phyloP scores from a whole-genome alignment of 2,113 vertebrate species.

The Cephalopterus ornatus region DNA sequence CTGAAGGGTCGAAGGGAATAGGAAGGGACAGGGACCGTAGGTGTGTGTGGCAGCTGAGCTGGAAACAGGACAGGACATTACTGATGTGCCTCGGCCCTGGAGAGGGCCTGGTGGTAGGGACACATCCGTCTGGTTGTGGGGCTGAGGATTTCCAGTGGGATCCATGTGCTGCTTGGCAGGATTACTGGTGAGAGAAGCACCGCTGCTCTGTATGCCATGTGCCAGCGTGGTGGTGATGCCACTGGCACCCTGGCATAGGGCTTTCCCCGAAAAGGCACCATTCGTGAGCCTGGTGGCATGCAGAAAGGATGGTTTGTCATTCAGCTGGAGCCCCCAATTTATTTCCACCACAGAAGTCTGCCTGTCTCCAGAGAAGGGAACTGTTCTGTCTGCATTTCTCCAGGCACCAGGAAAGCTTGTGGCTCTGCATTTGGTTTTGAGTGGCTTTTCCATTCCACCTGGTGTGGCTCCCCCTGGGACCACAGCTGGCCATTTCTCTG shows the following conservation, averaged over 20 bases:
- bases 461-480: fast-evolving
- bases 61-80: background rate
- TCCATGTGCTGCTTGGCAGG: fast-evolving
- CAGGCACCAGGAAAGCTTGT: background rate
- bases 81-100: fast-evolving
- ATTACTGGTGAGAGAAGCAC: background rate
- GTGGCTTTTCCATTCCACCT: background rate
- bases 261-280: fast-evolving
- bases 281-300: background rate
- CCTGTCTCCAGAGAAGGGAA: background rate
- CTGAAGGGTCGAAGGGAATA: background rate
- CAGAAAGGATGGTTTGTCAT: background rate
- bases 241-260: background rate
- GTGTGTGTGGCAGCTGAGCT: background rate
- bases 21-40: fast-evolving
- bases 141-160: background rate
- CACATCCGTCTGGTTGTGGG: fast-evolving
- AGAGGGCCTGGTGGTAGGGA: background rate
- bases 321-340: background rate
- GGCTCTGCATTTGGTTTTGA: fast-evolving
- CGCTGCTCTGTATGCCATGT: fast-evolving
- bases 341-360: background rate
- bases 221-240: fast-evolving
- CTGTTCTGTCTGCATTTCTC: background rate
- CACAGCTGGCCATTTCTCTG: background rate